These are phyloP conservation scores for Diaphora mendica DNA, from an alignment of 2,888 invertebrate species.

Conservation along the genomic window DNA sequence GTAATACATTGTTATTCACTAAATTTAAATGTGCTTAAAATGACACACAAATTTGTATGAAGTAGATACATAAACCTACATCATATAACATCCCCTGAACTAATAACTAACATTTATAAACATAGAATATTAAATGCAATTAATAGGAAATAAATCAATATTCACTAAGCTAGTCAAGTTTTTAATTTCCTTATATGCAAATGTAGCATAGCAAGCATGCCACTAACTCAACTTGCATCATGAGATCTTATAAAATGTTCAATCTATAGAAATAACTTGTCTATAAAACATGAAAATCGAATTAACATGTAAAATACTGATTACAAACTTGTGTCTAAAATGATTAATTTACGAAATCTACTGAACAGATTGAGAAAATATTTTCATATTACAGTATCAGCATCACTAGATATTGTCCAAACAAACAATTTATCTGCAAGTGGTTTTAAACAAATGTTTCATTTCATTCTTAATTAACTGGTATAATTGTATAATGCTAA, in stretches of 20 bases:
- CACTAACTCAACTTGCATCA: conserved; percentile 25
- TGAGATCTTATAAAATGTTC: conserved; percentile 44
- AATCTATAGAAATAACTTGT: conserved; percentile 34
- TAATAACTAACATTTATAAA: conserved; percentile 41
- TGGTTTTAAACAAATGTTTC: conserved; percentile 25
- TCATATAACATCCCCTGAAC: conserved; percentile 33
- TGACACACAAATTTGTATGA: conserved; percentile 10
- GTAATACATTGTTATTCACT: conserved; percentile 4
- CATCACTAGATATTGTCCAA: conserved; percentile 38
- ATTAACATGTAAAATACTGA: conserved; percentile 55
- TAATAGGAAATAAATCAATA: conserved; percentile 48
- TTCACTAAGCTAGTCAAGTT: conserved; percentile 28
- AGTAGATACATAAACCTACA: conserved; percentile 13
- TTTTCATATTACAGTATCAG: conserved; percentile 22
- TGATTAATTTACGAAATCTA: conserved; percentile 32
- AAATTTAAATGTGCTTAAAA: conserved; percentile 13
- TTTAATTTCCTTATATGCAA: conserved; percentile 26
- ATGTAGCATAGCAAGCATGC: conserved; percentile 23
- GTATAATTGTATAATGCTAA: conserved; percentile 38
- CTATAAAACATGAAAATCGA: conserved; percentile 41
- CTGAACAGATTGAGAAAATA: conserved; percentile 30
- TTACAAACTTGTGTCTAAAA: conserved; percentile 35
- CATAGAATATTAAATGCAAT: conserved; percentile 54
- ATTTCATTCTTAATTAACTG: conserved; percentile 27
- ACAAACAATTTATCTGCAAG: conserved; percentile 30